These are phyloP conservation scores for Sebastes iracundus DNA, from an alignment of 2,797 vertebrate genomes.

Conservation along the genomic window DNA sequence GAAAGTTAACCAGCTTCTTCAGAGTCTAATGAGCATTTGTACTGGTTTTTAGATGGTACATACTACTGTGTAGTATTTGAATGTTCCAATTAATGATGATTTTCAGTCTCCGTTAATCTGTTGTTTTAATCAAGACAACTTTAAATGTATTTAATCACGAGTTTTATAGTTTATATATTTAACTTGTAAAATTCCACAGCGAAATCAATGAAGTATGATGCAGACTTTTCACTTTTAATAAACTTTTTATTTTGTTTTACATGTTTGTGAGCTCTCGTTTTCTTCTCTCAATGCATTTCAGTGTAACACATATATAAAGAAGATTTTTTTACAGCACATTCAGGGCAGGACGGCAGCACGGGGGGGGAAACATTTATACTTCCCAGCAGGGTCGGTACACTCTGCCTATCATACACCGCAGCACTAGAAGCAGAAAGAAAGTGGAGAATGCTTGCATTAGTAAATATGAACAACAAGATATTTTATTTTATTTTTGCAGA, in stretches of 20 bases:
- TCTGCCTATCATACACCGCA: conserved; percentile 96
- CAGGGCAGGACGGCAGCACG: neutral
- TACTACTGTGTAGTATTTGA: neutral
- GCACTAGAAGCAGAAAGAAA: conserved; percentile 76
- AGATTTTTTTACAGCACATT: conserved; percentile 3
- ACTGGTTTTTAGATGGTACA: neutral
- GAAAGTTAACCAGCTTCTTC: conserved; percentile 92
- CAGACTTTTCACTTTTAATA: conserved; percentile 72
- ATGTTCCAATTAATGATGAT: neutral
- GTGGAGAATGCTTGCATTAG: neutral
- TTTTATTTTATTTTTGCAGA: neutral
- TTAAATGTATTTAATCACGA: conserved; percentile 21
- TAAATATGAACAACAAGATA: neutral
- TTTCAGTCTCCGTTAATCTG: neutral
- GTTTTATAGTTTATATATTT: neutral
- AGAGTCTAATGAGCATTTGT: conserved; percentile 76
- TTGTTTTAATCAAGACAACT: neutral
- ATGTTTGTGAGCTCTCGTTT: conserved; percentile 21
- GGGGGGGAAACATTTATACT: conserved; percentile 55
- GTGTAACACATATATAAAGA: neutral
- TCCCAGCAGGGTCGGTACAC: conserved; percentile 96
- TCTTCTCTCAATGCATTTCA: conserved; percentile 29
- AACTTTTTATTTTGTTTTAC: conserved; percentile 72
- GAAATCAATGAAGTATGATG: conserved; percentile 24
- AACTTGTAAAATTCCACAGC: neutral